Base-by-base conservation (phyloP, 2,888 invertebrate genomes). In the Hypena proboscidalis region DNA sequence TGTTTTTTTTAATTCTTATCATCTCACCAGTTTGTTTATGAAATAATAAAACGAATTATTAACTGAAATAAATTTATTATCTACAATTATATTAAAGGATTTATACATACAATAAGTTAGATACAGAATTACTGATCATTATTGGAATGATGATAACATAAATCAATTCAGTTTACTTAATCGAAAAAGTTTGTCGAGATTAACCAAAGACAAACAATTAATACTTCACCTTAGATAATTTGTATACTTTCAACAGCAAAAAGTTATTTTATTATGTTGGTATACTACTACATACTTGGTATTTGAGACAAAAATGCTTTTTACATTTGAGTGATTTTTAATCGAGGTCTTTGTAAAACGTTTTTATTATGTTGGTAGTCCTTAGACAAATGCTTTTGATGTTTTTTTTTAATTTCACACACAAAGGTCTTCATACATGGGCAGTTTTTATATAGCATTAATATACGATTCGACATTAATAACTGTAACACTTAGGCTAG, bases 1-100 rank as follows among this genome's bases (percentile, higher is more conserved):
- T n/a, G n/a, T n/a, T n/a, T n/a, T n/a, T n/a, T 4, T 13, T 14
- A 5, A 27, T 2, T 14, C n/a, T 6, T 5, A 10, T 10, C 1
- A 25, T 11, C 11, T 25, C 5, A 25, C 3, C 6, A 3, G 10
- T 3, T 5, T 2, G 4, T 0, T 54, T 48, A 48, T 52, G 48
- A 48, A 49, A 67, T 40, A 50, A 73, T 5, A 20, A n/a, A n/a
- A n/a, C n/a, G n/a, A n/a, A 20, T 6, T 15, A 17, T 29, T 71
- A 79, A 75, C 76, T 74, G 70, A 75, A 79, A 76, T 74, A 74
- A 69, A 70, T 76, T 74, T 74, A 62, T 67, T 69, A 67, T 71
- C 75, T 78, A 78, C 72, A 76, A 64, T n/a, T 69, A 66, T 53
- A 59, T 59, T 65, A 66, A 50, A 70, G 50, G 31, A 48, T 63